Conservation (phyloP, 2,797 vertebrate species). For the Falco peregrinus region DNA sequence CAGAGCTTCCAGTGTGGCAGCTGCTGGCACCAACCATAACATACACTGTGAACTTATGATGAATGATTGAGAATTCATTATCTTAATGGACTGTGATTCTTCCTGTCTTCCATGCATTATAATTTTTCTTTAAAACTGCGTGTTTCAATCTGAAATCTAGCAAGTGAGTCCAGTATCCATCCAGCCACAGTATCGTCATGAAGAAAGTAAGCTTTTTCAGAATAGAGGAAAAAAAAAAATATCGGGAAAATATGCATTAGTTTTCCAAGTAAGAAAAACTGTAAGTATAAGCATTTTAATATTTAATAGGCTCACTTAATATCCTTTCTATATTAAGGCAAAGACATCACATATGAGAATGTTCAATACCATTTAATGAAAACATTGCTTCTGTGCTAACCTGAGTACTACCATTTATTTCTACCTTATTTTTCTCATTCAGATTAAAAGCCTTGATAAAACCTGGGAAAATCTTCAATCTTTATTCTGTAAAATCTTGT, state of each 20-base stretch:
- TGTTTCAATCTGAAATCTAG: background rate
- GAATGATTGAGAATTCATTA: background rate
- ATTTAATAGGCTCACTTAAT: background rate
- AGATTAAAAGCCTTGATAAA: background rate
- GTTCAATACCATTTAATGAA: background rate
- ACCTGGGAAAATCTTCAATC: background rate
- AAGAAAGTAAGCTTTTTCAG: background rate
- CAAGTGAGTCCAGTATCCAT: background rate
- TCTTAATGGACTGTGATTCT: background rate
- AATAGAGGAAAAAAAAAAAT: background rate
- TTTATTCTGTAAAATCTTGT: background rate
- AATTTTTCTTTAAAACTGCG: background rate
- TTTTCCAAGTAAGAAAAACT: background rate
- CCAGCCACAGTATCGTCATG: background rate
- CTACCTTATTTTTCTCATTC: background rate
- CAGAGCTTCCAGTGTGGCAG: background rate
- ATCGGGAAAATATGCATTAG: background rate
- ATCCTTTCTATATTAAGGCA: background rate
- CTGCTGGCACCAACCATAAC: background rate
- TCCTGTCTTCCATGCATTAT: background rate
- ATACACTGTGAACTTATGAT: background rate
- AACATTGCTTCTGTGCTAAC: background rate
- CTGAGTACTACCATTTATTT: background rate
- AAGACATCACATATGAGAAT: background rate
- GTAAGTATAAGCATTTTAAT: background rate